Percentiles rank a stretch among this genome's conserved stretches.
Conservation (phyloP, 2,888 invertebrate genomes). For the Eustalomyia histrio region DNA sequence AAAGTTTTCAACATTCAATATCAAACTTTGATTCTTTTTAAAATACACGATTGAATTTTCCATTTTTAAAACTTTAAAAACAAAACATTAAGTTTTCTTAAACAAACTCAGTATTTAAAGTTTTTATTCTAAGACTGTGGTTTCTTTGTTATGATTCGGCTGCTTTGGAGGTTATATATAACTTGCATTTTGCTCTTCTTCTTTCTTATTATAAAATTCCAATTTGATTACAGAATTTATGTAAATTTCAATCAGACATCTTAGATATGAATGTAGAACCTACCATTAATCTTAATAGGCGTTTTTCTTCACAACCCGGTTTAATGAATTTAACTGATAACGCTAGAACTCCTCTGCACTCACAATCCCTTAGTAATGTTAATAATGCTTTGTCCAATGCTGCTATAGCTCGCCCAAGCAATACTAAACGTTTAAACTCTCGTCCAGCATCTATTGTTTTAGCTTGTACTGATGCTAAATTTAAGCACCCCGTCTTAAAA, state of each 20-base stretch:
- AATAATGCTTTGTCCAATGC: conserved; percentile 29
- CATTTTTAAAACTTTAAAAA: too few relatives aligned
- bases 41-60: too few relatives aligned
- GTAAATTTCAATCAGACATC: conserved; percentile 14
- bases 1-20: too few relatives aligned
- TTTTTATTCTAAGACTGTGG: too few relatives aligned
- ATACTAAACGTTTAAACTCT: conserved; percentile 29
- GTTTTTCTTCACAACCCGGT: conserved; percentile 46
- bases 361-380: conserved; percentile 58
- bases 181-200: not conserved
- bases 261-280: conserved; percentile 11
- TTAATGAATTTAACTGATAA: conserved; percentile 37
- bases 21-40: too few relatives aligned
- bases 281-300: conserved; percentile 5
- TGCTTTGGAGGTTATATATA: conserved; percentile 15
- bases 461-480: conserved; percentile 50
- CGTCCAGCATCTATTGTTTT: conserved; percentile 58
- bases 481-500: conserved; percentile 72
- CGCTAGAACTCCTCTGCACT: conserved; percentile 29
- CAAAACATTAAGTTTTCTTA: too few relatives aligned
- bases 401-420: conserved; percentile 14
- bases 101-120: too few relatives aligned
- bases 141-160: not conserved
- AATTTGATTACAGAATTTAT: conserved; percentile 46
- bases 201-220: not conserved